Evolutionary conservation across 2,113 vertebrate genomes (phyloP).

Genomic region (Sisor rabdophorus): DNA sequence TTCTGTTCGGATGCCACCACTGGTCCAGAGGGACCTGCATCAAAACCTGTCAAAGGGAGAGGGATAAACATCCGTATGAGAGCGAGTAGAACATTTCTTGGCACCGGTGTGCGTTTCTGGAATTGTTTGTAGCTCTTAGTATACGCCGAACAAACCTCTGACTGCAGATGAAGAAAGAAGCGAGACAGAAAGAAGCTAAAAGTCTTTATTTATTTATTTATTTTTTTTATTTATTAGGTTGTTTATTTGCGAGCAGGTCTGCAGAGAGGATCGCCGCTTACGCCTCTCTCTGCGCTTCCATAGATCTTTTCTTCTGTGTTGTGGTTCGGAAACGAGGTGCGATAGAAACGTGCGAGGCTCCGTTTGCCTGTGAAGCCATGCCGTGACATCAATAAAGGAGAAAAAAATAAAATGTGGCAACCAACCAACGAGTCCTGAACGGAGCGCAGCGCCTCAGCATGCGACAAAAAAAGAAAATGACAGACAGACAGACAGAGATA

Average conservation of each 20-base stretch:
- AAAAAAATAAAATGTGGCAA: constrained; percentile 54
- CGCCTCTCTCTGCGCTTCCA: constrained; percentile 47
- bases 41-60: constrained; percentile 12
- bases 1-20: neutral
- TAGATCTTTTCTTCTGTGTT: constrained; percentile 56
- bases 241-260: constrained; percentile 49
- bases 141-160: neutral
- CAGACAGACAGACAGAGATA: constrained; percentile 46
- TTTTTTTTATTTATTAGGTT: constrained; percentile 48
- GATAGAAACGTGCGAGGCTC: constrained; percentile 49
- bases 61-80: constrained; percentile 30
- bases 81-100: constrained; percentile 2
- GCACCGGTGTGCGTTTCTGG: neutral
- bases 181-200: constrained; percentile 41
- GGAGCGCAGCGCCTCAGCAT: constrained; percentile 63
- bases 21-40: constrained; percentile 5
- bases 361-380: constrained; percentile 65
- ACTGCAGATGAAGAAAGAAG: constrained; percentile 15
- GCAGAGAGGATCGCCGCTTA: constrained; percentile 25
- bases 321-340: constrained; percentile 70
- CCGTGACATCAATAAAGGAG: constrained; percentile 69
- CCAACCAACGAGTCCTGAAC: constrained; percentile 36
- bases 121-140: constrained; percentile 9
- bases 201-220: constrained; percentile 57
- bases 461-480: constrained; percentile 60